Base-by-base conservation (phyloP, 2,113 vertebrate genomes). In the Boleophthalmus pectinirostris region DNA sequence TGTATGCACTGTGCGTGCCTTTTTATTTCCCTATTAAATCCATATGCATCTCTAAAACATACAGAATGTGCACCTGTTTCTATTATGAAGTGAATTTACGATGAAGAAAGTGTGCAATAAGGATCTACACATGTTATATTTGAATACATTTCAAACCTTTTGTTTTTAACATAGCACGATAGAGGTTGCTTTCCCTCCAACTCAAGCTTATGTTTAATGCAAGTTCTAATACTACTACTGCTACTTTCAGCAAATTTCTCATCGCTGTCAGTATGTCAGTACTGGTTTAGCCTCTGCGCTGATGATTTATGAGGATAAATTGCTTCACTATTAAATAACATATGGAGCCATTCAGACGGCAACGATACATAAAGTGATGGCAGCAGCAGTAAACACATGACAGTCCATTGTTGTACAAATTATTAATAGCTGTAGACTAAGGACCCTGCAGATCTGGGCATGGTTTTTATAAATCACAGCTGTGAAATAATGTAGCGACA, bases 271-370 rank as follows among this genome's bases (percentile, higher is more conserved):
- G 67, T 66, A 67, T 69, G 67, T 43, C 15, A 43, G 67, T 66
- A 67, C 58, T 57, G 46, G 46, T 70, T 65, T 38, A 78, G 29
- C 51, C 54, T 68, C 68, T 53, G 24, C 70, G 60, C 38, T 58
- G 29, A 71, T 35, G 66, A 84, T 82, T 77, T 78, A 82, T 82
- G 66, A 66, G 74, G 73, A 73, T 58, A 63, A 85, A 79, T 89
- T 84, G 84, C 75, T 63, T 84, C 66, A 67, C 69, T 83, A 58
- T 56, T 83, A 73, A 68, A 64, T 49, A 35, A 76, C 85, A 84
- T 57, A 74, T 88, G 82, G 74, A 80, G 80, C 68, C 65, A 82
- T 72, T 84, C 56, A 80, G 80, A 75, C 75, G 69, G 47, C 72
- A 77, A 82, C 72, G 71, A 57, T 68, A 79, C 73, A 82, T 84